Evolutionary conservation across 2,888 invertebrate genomes (phyloP).

Genomic region (Chaetogeoica ovagalla): DNA sequence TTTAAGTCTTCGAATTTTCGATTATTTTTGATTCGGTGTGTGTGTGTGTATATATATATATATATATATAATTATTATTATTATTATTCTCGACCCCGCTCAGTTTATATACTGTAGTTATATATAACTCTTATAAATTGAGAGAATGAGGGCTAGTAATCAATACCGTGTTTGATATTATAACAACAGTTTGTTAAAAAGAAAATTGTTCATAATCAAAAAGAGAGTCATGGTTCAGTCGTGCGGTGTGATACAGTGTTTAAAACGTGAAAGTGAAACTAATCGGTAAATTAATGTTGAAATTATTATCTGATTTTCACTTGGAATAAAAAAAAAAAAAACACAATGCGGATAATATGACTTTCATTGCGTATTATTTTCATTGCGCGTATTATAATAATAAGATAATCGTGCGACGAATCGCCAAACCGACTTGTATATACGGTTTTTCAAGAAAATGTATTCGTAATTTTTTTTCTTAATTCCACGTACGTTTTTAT

Average conservation of each 20-base stretch:
- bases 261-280: conserved; percentile 47
- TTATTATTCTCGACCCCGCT: too few relatives aligned
- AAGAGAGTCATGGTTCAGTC: neutral
- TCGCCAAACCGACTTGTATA: neutral
- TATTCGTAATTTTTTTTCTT: neutral
- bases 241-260: conserved; percentile 3
- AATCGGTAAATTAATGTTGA: conserved; percentile 34
- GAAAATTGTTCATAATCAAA: conserved; percentile 20
- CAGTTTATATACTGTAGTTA: too few relatives aligned
- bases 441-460: neutral
- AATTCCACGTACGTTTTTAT: neutral
- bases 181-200: conserved; percentile 26
- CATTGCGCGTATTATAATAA: neutral
- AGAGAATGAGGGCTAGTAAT: neutral
- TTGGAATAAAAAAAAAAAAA: conserved; percentile 2
- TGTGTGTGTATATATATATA: too few relatives aligned
- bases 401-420: neutral
- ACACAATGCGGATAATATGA: neutral
- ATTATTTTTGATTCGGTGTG: too few relatives aligned
- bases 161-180: too few relatives aligned
- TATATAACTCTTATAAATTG: too few relatives aligned
- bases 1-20: too few relatives aligned
- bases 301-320: conserved; percentile 9
- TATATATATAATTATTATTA: too few relatives aligned
- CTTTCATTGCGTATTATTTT: neutral